These are phyloP conservation scores for Leptobrachium leishanense DNA, from an alignment of 2,113 vertebrate species.

Conservation along the genomic window DNA sequence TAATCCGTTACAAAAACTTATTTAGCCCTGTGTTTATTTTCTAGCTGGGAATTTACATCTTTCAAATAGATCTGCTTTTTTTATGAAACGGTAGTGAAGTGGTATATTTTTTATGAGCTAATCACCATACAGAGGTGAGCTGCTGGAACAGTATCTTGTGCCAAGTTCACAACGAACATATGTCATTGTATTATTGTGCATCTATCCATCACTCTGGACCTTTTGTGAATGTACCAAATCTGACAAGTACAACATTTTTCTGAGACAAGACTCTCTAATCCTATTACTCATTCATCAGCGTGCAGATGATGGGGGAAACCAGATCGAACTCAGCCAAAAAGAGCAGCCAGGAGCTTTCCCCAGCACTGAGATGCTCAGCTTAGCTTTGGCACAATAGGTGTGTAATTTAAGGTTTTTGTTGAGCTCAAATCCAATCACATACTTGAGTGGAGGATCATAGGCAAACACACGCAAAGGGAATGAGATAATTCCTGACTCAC, in stretches of 20 bases:
- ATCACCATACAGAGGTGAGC: conserved; percentile 7
- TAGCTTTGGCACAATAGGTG: conserved; percentile 93
- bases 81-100: too few species aligned
- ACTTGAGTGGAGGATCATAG: conserved; percentile 98
- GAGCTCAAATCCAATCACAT: conserved; percentile 99
- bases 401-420: conserved; percentile 99
- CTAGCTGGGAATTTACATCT: too few species aligned
- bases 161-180: conserved; percentile 56
- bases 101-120: not conserved
- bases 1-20: not conserved
- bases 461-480: conserved; percentile 82
- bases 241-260: conserved; percentile 76
- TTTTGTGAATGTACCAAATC: conserved; percentile 72
- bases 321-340: conserved; percentile 76
- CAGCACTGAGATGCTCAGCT: conserved; percentile 84
- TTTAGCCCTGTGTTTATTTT: conserved; percentile 1
- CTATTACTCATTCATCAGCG: conserved; percentile 89
- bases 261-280: conserved; percentile 84
- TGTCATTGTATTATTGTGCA: conserved; percentile 55
- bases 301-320: conserved; percentile 75
- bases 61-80: too few species aligned
- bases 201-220: conserved; percentile 64
- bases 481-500: conserved; percentile 84
- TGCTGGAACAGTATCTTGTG: conserved; percentile 38
- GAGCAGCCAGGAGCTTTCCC: conserved; percentile 77